A percentile compares a stretch with the other conserved stretches of the same genome.
Evolutionary conservation across 2,888 invertebrate species (phyloP).

Genomic region (Rhimphoctona megacephalus): DNA sequence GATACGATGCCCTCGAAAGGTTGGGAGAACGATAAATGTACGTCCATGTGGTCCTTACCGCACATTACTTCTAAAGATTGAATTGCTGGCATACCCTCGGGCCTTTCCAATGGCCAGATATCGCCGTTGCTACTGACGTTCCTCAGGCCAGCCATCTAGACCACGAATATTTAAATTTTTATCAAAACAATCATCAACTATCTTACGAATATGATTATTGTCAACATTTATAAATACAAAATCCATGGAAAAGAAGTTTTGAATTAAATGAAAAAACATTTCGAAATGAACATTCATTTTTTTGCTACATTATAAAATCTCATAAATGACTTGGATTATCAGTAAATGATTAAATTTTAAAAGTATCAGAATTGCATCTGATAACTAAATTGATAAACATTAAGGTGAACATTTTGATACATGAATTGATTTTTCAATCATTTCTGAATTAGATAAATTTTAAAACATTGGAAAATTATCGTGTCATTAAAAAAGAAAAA

Average conservation of each 20-base stretch:
- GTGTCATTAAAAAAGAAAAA: background rate
- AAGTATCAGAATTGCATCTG: background rate
- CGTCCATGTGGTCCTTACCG: constrained; percentile 98
- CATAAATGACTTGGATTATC: background rate
- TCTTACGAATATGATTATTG: background rate
- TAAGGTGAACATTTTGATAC: background rate
- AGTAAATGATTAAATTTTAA: background rate
- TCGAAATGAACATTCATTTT: background rate
- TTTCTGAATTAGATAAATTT: background rate
- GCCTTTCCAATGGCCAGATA: constrained; percentile 95
- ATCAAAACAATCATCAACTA: background rate
- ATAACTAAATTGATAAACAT: background rate
- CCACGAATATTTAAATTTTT: background rate
- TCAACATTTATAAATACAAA: background rate
- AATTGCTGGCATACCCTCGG: constrained; percentile 95
- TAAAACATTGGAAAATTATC: background rate
- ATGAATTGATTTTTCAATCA: background rate
- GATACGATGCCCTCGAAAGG: constrained; percentile 97
- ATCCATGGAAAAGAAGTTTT: background rate
- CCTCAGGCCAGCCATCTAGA: constrained; percentile 81
- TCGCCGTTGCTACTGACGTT: constrained; percentile 87
- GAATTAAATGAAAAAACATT: too few relatives aligned
- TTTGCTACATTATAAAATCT: background rate
- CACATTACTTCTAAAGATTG: constrained; percentile 97
- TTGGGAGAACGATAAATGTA: constrained; percentile 95